Conservation (phyloP, 2,888 invertebrate genomes). For the Cremastinae sp. region DNA sequence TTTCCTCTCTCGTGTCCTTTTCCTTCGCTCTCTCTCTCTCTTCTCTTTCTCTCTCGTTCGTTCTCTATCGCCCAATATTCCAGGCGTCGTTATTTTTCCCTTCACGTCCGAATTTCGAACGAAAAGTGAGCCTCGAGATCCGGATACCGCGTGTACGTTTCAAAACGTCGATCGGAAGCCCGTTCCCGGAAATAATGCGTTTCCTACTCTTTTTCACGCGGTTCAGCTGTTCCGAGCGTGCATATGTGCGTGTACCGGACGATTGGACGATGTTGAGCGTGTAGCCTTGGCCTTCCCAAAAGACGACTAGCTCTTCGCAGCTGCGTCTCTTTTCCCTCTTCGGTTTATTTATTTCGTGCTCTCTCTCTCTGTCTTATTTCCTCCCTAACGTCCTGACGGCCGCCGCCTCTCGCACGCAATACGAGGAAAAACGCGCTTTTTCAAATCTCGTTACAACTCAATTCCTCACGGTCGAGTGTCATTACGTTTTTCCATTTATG, state of each 20-base stretch:
- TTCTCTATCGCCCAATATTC: conserved; percentile 6
- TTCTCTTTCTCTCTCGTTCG: not conserved
- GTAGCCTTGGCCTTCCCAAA: conserved; percentile 59
- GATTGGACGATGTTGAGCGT: no score
- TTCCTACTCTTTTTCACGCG: conserved; percentile 26
- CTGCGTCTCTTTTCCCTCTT: conserved; percentile 12
- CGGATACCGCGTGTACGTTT: not conserved
- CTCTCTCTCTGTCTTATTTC: not conserved
- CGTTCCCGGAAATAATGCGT: conserved; percentile 52
- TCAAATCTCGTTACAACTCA: conserved; percentile 24
- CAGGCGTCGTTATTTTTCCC: conserved; percentile 45
- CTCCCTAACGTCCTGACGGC: not conserved
- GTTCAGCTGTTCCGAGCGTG: conserved; percentile 31
- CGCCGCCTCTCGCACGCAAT: not conserved
- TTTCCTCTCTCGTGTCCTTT: conserved; percentile 8
- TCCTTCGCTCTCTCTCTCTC: conserved; percentile 11
- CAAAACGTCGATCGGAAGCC: conserved; percentile 21
- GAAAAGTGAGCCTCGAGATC: conserved; percentile 1
- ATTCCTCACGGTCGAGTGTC: conserved; percentile 8
- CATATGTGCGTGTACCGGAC: no score
- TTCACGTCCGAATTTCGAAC: conserved; percentile 23
- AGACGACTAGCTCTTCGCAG: conserved; percentile 30
- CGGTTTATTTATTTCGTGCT: no score
- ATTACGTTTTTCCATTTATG: not conserved
- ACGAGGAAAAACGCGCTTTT: not conserved